Evolutionary conservation across 2,888 invertebrate species (phyloP).

Genomic region (Megalurothrips usitatus): DNA sequence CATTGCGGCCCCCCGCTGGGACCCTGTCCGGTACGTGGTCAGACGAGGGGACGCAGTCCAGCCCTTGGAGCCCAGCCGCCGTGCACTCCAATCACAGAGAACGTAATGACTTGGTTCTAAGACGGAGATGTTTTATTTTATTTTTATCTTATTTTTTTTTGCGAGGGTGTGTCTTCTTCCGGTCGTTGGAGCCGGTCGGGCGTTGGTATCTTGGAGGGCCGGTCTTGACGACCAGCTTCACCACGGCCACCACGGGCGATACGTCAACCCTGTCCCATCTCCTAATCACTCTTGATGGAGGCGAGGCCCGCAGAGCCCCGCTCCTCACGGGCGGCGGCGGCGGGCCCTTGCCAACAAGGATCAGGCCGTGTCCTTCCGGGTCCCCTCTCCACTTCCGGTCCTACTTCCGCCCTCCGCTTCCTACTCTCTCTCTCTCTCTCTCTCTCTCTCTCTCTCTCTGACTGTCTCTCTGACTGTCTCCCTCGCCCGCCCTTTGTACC

Average conservation of each 20-base stretch:
- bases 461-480: not conserved
- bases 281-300: slow-evolving; percentile 15
- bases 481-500: not conserved
- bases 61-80: too few relatives aligned
- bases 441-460: not conserved
- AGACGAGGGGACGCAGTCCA: too few relatives aligned
- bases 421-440: not conserved
- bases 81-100: too few relatives aligned
- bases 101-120: too few relatives aligned
- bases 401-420: not conserved
- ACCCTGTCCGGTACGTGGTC: too few relatives aligned
- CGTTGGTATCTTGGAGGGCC: too few relatives aligned
- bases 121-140: not conserved
- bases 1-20: too few relatives aligned
- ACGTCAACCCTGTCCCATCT: not conserved
- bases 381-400: not conserved
- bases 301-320: too few relatives aligned
- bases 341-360: not conserved
- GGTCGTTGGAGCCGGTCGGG: too few relatives aligned
- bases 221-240: not conserved
- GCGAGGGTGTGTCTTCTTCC: not conserved
- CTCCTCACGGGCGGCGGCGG: too few relatives aligned
- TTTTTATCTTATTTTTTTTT: too few relatives aligned
- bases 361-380: not conserved
- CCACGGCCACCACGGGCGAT: not conserved